phyloP scores from a whole-genome alignment of 2,888 invertebrate genomes.

The Frankliniella fusca region DNA sequence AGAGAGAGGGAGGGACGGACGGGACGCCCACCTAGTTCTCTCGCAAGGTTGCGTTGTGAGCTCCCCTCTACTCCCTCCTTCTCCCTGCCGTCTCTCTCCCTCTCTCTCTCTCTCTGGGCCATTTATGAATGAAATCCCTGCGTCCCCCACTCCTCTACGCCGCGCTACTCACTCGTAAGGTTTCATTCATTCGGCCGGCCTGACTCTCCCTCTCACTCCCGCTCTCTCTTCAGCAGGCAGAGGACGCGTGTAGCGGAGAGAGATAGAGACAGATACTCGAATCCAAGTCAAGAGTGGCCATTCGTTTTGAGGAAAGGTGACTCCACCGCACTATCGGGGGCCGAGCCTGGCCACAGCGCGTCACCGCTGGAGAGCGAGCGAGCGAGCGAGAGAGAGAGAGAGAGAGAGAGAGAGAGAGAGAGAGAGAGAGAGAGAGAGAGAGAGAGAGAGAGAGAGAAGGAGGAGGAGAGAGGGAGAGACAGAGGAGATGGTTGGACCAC shows the following conservation, averaged over 20 bases:
- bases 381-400: not conserved
- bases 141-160: not conserved
- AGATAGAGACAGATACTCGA: not conserved
- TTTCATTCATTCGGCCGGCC: slow-evolving; percentile 4
- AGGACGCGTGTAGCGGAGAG: not conserved
- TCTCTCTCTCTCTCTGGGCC: not conserved
- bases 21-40: slow-evolving; percentile 12
- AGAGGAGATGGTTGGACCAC: not conserved
- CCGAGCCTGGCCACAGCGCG: not conserved
- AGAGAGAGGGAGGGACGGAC: not conserved
- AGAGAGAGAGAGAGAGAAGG: not conserved
- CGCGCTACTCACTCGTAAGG: slow-evolving; percentile 10
- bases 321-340: not conserved
- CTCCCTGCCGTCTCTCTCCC: not conserved
- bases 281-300: not conserved
- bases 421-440: not conserved
- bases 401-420: not conserved
- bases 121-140: slow-evolving; percentile 9
- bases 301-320: slow-evolving; percentile 10
- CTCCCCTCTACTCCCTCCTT: not conserved
- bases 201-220: not conserved
- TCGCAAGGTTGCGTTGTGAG: slow-evolving; percentile 12
- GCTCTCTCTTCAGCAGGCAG: not conserved
- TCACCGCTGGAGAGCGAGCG: not conserved
- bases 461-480: not conserved